A percentile compares a stretch with the other conserved stretches of the same genome.
These are phyloP conservation scores for Xestia ashworthii DNA, from an alignment of 2,888 invertebrate genomes.

Conservation along the genomic window DNA sequence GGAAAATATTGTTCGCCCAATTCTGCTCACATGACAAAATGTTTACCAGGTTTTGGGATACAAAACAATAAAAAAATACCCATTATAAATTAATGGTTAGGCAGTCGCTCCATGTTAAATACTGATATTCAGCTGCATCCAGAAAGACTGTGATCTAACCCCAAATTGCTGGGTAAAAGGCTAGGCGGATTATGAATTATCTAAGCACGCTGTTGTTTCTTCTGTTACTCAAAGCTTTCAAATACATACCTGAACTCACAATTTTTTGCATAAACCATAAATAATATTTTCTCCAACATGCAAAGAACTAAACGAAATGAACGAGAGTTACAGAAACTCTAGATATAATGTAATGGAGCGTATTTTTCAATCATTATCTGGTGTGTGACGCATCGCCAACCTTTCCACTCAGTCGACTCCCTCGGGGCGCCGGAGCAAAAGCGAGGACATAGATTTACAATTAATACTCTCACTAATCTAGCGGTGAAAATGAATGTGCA, in stretches of 20 bases:
- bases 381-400: slow-evolving; percentile 28
- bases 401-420: slow-evolving; percentile 19
- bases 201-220: background rate
- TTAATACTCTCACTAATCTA: slow-evolving; percentile 19
- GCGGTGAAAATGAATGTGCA: slow-evolving; percentile 1
- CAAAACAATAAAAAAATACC: no score
- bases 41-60: no score
- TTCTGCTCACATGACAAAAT: no score
- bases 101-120: no score
- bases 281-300: background rate
- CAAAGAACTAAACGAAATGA: background rate
- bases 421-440: background rate
- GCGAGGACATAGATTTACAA: slow-evolving; percentile 11
- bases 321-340: background rate
- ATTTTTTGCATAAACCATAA: background rate
- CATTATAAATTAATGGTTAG: no score
- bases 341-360: background rate
- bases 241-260: no score
- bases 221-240: background rate
- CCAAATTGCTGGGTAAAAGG: no score
- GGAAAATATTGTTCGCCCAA: background rate
- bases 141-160: no score
- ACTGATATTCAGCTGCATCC: no score
- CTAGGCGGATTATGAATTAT: background rate
- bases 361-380: slow-evolving; percentile 17